A percentile compares a stretch with the other conserved stretches of the same genome.
phyloP scores from a whole-genome alignment of 2,797 vertebrate genomes.

The Melopsittacus undulatus region DNA sequence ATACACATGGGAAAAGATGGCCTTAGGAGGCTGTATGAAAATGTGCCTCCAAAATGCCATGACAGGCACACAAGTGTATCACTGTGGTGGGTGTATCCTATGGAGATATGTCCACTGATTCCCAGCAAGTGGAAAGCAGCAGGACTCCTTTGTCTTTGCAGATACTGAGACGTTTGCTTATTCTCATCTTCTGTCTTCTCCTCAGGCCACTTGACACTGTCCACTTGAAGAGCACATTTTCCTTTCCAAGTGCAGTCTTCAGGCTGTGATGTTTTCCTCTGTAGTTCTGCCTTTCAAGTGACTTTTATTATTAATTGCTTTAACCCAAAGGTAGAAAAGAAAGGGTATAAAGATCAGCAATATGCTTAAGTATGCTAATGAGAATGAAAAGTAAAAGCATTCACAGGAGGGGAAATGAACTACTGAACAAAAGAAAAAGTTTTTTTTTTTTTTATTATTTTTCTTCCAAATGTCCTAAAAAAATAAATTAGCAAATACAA shows the following conservation, averaged over 20 bases:
- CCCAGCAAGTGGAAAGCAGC: not conserved
- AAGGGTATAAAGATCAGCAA: not conserved
- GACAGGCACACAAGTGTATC: not conserved
- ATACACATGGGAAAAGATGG: not conserved
- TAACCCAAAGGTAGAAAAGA: not conserved
- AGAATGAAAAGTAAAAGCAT: not conserved
- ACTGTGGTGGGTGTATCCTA: not conserved
- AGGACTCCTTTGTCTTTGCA: not conserved
- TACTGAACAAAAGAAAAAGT: not conserved
- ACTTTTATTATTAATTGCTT: slow-evolving; percentile 5
- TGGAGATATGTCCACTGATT: not conserved
- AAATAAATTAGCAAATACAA: not conserved
- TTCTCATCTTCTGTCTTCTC: not conserved
- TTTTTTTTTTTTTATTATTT: not conserved
- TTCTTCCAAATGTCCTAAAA: not conserved
- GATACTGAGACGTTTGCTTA: not conserved
- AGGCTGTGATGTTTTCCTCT: not conserved
- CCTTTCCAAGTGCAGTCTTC: not conserved
- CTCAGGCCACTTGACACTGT: not conserved
- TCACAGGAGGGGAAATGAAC: not conserved
- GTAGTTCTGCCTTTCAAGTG: not conserved
- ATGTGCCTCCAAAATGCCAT: accelerated
- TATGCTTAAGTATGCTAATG: not conserved
- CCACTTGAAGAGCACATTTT: not conserved
- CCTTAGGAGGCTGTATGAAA: not conserved